phyloP scores from a whole-genome alignment of 2,888 invertebrate species.

The Hirtodrosophila confusa region DNA sequence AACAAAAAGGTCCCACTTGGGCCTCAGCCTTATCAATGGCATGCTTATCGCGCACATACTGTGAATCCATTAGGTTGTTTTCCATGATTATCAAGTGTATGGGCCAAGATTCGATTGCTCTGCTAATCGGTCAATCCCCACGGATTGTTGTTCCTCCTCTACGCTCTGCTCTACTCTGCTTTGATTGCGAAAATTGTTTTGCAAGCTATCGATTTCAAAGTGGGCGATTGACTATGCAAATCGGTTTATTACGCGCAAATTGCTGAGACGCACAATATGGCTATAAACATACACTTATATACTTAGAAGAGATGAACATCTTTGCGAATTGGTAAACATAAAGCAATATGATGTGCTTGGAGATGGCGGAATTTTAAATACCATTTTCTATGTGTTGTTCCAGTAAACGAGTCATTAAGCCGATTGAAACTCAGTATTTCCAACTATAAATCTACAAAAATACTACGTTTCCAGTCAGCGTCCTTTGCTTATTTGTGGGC shows the following conservation, averaged over 20 bases:
- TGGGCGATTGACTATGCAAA: constrained; percentile 44
- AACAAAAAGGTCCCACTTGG: constrained; percentile 17
- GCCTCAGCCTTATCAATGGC: constrained; percentile 50
- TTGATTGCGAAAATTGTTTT: constrained; percentile 35
- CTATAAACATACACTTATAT: constrained; percentile 10
- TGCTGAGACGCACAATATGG: constrained; percentile 26
- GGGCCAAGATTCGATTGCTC: constrained; percentile 54
- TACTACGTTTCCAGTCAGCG: no score
- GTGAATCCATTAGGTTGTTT: constrained; percentile 60
- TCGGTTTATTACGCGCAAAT: constrained; percentile 39
- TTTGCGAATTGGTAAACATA: no score
- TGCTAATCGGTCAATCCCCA: constrained; percentile 66
- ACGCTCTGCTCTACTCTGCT: constrained; percentile 24
- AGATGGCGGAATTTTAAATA: no score
- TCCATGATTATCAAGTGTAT: constrained; percentile 29
- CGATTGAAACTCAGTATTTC: no score
- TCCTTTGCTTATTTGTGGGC: no score
- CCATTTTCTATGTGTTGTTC: no score
- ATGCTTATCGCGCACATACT: constrained; percentile 57
- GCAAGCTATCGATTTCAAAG: constrained; percentile 62
- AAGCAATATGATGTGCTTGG: no score
- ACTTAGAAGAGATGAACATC: no score
- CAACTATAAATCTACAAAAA: no score
- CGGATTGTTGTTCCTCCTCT: constrained; percentile 26
- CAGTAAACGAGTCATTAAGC: no score